These are phyloP conservation scores for Drosophila guanche DNA, from an alignment of 1,140 invertebrate genomes.

Conservation along the genomic window DNA sequence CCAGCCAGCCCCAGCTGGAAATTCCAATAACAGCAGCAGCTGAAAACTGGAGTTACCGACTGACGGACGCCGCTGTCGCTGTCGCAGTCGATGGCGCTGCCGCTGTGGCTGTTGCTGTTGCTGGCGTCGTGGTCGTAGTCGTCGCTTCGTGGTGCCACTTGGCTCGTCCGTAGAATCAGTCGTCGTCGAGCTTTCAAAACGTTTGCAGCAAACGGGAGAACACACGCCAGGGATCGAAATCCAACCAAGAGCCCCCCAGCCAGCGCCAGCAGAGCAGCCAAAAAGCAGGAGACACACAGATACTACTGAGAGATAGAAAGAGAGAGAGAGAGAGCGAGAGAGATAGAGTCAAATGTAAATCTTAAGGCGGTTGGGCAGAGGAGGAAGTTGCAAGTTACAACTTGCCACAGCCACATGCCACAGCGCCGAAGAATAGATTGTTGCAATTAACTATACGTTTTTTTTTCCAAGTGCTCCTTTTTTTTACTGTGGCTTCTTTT, in stretches of 20 bases:
- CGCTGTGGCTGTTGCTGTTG: slow-evolving; percentile 9
- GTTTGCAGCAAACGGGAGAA: slow-evolving; percentile 74
- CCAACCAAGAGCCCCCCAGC: slow-evolving; percentile 14
- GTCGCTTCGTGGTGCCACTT: slow-evolving; percentile 70
- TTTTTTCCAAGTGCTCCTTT: slow-evolving; percentile 22
- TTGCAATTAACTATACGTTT: slow-evolving; percentile 22
- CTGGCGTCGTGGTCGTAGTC: slow-evolving; percentile 6
- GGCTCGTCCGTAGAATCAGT: slow-evolving; percentile 71
- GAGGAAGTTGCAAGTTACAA: neutral
- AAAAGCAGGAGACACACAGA: slow-evolving; percentile 36
- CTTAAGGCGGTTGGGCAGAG: slow-evolving; percentile 15
- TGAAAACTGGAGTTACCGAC: slow-evolving; percentile 52
- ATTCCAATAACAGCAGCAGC: slow-evolving; percentile 30
- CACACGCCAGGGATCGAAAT: slow-evolving; percentile 40
- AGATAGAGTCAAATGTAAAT: slow-evolving; percentile 49
- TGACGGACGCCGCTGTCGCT: slow-evolving; percentile 46
- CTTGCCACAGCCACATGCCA: no score
- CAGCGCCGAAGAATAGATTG: neutral
- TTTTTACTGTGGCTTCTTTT: slow-evolving; percentile 68
- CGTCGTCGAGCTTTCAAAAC: slow-evolving; percentile 83
- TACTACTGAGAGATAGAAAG: slow-evolving; percentile 4
- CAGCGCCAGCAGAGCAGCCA: slow-evolving; percentile 41
- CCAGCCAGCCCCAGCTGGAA: slow-evolving; percentile 39
- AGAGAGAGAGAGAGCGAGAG: slow-evolving; percentile 4
- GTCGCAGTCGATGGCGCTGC: neutral